Base-by-base conservation (phyloP, 35 echinoderm and acorn worm genomes). In the Holothuria glaberrima region DNA sequence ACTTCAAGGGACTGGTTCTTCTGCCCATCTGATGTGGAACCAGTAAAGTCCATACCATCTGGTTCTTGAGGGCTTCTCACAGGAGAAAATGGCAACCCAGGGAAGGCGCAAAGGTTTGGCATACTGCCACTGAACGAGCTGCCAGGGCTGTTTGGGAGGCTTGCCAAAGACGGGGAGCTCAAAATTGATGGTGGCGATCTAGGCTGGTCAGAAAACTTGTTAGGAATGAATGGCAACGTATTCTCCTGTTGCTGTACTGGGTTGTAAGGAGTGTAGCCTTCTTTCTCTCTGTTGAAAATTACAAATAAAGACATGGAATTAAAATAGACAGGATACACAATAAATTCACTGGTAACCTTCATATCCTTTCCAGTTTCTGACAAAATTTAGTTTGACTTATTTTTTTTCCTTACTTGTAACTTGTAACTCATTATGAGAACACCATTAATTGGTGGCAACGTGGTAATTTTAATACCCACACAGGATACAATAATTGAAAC, bases 121-220 rank as follows among this genome's bases (percentile, higher is more conserved):
- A 92, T 73, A 38, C 91, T 92, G 29, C 91, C 91, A 68, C 91
- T 77, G 28, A 89, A 76, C 14, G 88, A 74, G 18, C 83, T 92
- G 34, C 35, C 26, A 20, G 70, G 91, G 71, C 83, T 88, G 48
- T 54, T 41, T 71, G 82, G 90, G 68, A 48, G 26, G 27, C 82
- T 91, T 48, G 44, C 18, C 19, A 20, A 34, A 27, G 58, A 46
- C 22, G 71, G 71, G 24, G 89, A 79, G 60, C 64, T 92, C 88
- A 89, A 29, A 44, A 68, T 58, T 38, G 82, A 92, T 59, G 83
- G 52, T 21, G 90, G 90, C 0, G 85, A 87, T 22, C 85, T 29
- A 22, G 85, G 61, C 32, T 87, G 38, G 35, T 4, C 59, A 0
- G 58, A 65, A 24, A 80, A 44, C 0, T 80, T 64, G 34, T 52